These are phyloP conservation scores for Coptodon rendalli DNA, from an alignment of 2,113 vertebrate genomes.

Conservation along the genomic window DNA sequence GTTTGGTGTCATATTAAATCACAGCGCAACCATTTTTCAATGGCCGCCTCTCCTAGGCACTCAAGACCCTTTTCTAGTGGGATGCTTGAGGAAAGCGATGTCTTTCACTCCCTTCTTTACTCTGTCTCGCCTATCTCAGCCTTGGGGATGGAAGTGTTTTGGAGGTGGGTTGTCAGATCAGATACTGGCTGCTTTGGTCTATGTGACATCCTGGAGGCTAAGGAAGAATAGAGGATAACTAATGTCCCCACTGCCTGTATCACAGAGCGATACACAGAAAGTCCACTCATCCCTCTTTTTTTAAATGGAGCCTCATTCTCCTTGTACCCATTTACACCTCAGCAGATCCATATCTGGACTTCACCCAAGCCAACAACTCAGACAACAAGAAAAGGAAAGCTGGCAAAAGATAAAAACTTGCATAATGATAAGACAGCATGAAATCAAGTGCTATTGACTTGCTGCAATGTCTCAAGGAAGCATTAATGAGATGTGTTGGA, in stretches of 20 bases:
- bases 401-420: constrained; percentile 26
- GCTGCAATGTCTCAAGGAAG: constrained; percentile 33
- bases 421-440: constrained; percentile 41
- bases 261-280: constrained; percentile 22
- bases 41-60: constrained; percentile 3
- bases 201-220: constrained; percentile 55
- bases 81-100: constrained; percentile 9
- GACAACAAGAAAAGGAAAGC: constrained; percentile 19
- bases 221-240: constrained; percentile 42
- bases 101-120: constrained; percentile 24
- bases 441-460: constrained; percentile 53
- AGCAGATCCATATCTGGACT: constrained; percentile 59
- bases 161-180: constrained; percentile 65
- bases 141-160: constrained; percentile 56
- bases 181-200: constrained; percentile 42
- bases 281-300: constrained; percentile 39
- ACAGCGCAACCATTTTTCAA: constrained; percentile 15
- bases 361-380: constrained; percentile 35
- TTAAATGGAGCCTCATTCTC: constrained; percentile 31
- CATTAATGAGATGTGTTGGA: constrained; percentile 26
- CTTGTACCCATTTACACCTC: constrained; percentile 48
- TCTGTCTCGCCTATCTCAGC: constrained; percentile 29
- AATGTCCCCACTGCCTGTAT: constrained; percentile 43
- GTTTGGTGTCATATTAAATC: constrained; percentile 31
- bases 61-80: constrained; percentile 4